phyloP scores from a whole-genome alignment of 2,888 invertebrate species.

The Troglohyphantes excavatus region DNA sequence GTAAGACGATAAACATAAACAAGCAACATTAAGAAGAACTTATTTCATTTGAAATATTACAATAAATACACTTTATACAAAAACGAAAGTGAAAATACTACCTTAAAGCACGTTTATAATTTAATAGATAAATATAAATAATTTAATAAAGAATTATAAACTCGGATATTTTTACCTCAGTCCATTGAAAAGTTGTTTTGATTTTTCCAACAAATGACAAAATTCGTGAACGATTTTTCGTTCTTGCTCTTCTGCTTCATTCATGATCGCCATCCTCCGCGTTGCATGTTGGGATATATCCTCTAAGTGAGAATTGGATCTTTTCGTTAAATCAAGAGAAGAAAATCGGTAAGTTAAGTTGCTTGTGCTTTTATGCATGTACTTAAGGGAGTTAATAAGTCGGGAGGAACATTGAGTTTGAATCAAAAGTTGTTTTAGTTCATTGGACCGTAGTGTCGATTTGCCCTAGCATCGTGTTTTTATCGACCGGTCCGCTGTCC shows the following conservation, averaged over 20 bases:
- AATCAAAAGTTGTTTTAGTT: neutral
- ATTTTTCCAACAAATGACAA: constrained; percentile 97
- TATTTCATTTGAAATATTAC: no score
- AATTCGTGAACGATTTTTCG: constrained; percentile 97
- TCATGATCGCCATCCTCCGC: constrained; percentile 83
- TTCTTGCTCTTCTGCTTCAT: constrained; percentile 92
- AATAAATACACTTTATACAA: no score
- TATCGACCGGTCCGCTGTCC: constrained; percentile 47
- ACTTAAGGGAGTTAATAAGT: constrained; percentile 21
- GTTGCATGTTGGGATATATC: constrained; percentile 79
- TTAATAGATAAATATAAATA: neutral
- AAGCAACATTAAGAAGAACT: no score
- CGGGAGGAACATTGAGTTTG: neutral
- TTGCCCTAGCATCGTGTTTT: neutral
- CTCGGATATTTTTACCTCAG: constrained; percentile 86
- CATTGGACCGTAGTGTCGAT: neutral
- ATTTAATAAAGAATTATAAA: neutral
- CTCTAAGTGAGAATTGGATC: constrained; percentile 75
- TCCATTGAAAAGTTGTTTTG: constrained; percentile 98
- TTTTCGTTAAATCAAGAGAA: constrained; percentile 73
- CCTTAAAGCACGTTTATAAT: no score
- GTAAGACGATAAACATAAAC: no score
- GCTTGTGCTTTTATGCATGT: constrained; percentile 76
- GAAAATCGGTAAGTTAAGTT: constrained; percentile 73
- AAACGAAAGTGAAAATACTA: neutral